phyloP scores from a whole-genome alignment of 2,797 vertebrate genomes.

The Myioborus miniatus region DNA sequence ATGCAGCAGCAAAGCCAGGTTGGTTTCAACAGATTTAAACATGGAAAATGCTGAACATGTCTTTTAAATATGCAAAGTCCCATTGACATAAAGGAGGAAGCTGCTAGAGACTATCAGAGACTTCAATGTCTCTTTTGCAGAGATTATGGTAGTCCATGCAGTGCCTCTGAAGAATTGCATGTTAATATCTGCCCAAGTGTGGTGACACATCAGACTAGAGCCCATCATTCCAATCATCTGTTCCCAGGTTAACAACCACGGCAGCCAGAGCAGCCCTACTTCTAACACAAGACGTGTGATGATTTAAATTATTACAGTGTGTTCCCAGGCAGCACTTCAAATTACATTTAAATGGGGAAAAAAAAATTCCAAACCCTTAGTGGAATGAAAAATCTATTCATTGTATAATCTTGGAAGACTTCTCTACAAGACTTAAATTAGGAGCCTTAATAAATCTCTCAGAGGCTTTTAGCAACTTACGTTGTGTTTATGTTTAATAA shows the following conservation, averaged over 20 bases:
- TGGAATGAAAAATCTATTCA: constrained; percentile 49
- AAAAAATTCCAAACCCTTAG: background rate
- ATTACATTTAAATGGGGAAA: background rate
- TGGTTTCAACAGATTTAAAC: background rate
- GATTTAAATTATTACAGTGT: constrained; percentile 22
- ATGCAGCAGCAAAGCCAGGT: background rate
- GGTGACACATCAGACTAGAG: background rate
- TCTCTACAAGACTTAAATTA: constrained; percentile 27
- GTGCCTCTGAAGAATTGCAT: background rate
- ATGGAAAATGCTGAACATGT: background rate
- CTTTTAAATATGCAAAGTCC: constrained; percentile 16
- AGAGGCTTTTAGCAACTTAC: constrained; percentile 45
- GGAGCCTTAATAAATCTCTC: constrained; percentile 30
- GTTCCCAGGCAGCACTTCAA: constrained; percentile 49
- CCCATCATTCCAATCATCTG: background rate
- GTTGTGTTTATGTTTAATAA: constrained; percentile 54
- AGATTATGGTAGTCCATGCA: background rate
- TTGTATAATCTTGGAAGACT: constrained; percentile 49
- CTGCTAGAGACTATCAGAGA: background rate
- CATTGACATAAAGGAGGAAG: background rate
- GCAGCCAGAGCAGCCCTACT: background rate
- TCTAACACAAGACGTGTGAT: background rate
- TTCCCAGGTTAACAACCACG: background rate
- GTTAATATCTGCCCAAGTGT: background rate
- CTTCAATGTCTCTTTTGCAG: background rate